A percentile compares a stretch with the other conserved stretches of the same genome.
These are phyloP conservation scores for Drosophila insularis DNA, from an alignment of 1,140 invertebrate genomes.

Conservation along the genomic window DNA sequence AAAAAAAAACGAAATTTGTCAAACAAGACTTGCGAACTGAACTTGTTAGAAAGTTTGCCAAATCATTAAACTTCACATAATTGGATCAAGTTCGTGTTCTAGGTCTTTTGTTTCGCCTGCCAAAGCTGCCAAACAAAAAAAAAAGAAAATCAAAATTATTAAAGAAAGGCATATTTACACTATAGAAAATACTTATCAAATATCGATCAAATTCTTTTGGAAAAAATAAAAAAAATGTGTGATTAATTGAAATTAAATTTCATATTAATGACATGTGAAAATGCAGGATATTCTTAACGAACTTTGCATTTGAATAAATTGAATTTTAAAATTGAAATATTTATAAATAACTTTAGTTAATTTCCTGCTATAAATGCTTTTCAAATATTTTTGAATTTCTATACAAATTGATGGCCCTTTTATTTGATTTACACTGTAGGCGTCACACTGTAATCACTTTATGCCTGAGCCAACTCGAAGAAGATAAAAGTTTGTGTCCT, in stretches of 20 bases:
- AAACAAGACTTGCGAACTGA: slow-evolving; percentile 20
- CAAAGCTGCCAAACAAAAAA: not conserved
- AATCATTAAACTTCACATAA: slow-evolving; percentile 18
- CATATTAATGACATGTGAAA: no score
- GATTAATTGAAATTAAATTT: no score
- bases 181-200: no score
- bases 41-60: slow-evolving; percentile 53
- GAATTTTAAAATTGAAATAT: no score
- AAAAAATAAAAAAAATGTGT: no score
- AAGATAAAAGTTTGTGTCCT: slow-evolving; percentile 20
- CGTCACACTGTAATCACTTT: not conserved
- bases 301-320: no score
- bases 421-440: not conserved
- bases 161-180: not conserved
- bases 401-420: not conserved
- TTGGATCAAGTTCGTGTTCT: slow-evolving; percentile 33
- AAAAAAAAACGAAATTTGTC: slow-evolving; percentile 14
- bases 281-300: no score
- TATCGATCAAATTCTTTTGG: no score
- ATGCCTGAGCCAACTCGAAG: slow-evolving; percentile 1
- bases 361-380: no score
- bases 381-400: no score
- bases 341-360: no score
- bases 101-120: slow-evolving; percentile 45
- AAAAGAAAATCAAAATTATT: not conserved